phyloP scores from a whole-genome alignment of 2,113 vertebrate species.

The Corythornis madagascariensis region DNA sequence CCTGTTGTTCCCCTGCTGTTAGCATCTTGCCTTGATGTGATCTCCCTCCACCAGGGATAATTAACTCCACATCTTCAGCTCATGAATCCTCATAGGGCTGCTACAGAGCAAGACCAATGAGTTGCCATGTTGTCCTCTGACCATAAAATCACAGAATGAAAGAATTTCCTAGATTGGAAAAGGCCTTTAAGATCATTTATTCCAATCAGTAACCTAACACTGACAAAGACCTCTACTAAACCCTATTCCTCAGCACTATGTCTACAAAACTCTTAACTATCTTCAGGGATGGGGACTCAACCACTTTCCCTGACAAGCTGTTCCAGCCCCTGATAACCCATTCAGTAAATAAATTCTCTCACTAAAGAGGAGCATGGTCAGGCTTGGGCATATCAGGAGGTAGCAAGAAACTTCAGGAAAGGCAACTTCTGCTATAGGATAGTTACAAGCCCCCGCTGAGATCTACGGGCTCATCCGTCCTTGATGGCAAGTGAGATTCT shows the following conservation, averaged over 20 bases:
- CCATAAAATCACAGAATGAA: too few species aligned
- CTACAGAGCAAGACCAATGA: not conserved
- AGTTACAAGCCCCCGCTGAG: not conserved
- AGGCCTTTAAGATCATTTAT: too few species aligned
- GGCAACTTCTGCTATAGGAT: not conserved
- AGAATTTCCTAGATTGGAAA: too few species aligned
- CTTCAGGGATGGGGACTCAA: too few species aligned
- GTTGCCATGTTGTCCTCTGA: not conserved
- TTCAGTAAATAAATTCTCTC: too few species aligned
- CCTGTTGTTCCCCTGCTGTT: not conserved
- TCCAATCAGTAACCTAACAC: too few species aligned
- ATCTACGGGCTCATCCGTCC: not conserved
- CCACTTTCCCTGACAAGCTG: too few species aligned
- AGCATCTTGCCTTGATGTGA: not conserved
- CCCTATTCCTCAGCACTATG: too few species aligned
- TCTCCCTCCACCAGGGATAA: not conserved
- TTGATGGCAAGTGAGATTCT: not conserved
- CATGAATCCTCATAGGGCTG: not conserved
- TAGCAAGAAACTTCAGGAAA: not conserved
- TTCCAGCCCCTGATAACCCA: too few species aligned
- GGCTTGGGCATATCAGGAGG: not conserved
- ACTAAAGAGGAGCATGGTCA: not conserved
- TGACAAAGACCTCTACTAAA: too few species aligned
- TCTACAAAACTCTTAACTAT: too few species aligned
- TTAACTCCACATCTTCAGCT: not conserved